Evolutionary conservation across 1,140 invertebrate genomes (phyloP), one percentile per base, ranked within the genome.

Genomic region (Alviniconcha marisindica): DNA sequence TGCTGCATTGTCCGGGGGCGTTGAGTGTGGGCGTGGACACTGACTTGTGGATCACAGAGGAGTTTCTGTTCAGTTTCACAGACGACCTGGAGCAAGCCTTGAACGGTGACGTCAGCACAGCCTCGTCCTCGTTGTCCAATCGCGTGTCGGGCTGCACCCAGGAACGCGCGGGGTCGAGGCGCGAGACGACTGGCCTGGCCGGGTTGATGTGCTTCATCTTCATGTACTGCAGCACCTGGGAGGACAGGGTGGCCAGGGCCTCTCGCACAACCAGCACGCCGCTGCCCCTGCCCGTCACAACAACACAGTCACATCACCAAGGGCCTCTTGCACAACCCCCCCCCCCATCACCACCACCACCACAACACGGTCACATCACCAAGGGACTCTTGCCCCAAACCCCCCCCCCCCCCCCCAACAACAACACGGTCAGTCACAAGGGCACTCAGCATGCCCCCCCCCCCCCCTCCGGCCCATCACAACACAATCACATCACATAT

Each of bases 211-310:
- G 82, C 12, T 83, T 83, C n/a, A 81, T 76, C 54, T 83, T 87
- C 88, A 89, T 86, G 51, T 87, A 88, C 31, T 88, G 86, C 24
- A 85, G 63, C 7, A 87, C 63, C 28, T 89, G 88, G 40, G 83
- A 71, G 28, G 88, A 89, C 33, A 89, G 51, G 24, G 85, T 77
- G 0, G 87, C 87, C 71, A 89, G 85, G 0, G 87, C 77, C n/a
- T 89, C 88, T 51, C 85, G 85, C 10, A 85, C 85, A 86, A 77
- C 63, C 36, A 54, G 31, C 63, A 38, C 10, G 63, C 44, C 33
- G 44, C 69, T 36, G 5, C 66, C 56, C n/a, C 28, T 77, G 18
- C n/a, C 0, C 31, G 18, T 76, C n/a, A 14, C 56, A 48, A 69
- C 15, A 14, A 36, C 3, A 15, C 56, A n/a, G n/a, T 56, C 38